Percentiles rank a stretch among this genome's conserved stretches.
phyloP scores from a whole-genome alignment of 2,113 vertebrate species.

The Pungitius pungitius region DNA sequence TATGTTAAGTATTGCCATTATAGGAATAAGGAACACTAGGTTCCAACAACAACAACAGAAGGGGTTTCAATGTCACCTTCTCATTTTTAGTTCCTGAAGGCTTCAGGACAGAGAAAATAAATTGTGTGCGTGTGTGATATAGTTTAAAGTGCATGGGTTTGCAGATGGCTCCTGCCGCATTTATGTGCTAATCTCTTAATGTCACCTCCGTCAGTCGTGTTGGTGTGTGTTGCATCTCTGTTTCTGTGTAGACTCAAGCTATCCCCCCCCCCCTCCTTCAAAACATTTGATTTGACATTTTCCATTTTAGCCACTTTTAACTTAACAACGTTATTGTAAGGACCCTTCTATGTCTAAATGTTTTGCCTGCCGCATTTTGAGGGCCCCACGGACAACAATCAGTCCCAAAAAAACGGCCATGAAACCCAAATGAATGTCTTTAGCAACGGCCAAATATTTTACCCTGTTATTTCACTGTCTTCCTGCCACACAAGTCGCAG shows the following conservation, averaged over 20 bases:
- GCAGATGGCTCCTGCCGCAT: slow-evolving; percentile 14
- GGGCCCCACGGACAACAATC: slow-evolving; percentile 23
- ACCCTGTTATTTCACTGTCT: not conserved
- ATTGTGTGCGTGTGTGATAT: too few relatives aligned
- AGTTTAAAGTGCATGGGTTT: slow-evolving; percentile 18
- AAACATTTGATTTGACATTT: slow-evolving; percentile 47
- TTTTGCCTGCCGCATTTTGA: slow-evolving; percentile 27
- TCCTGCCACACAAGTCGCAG: slow-evolving; percentile 3
- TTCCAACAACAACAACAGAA: too few relatives aligned
- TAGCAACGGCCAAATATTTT: not conserved
- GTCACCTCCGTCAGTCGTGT: slow-evolving; percentile 27
- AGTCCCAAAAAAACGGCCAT: slow-evolving; percentile 6
- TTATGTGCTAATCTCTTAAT: slow-evolving; percentile 23
- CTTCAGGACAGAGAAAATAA: too few relatives aligned
- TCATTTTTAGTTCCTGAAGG: too few relatives aligned
- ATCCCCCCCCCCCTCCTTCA: not conserved
- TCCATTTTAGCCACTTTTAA: slow-evolving; percentile 20
- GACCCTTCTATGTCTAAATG: slow-evolving; percentile 20
- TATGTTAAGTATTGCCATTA: not conserved
- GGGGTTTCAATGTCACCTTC: too few relatives aligned
- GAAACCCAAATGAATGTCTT: slow-evolving; percentile 14
- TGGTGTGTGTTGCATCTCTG: not conserved
- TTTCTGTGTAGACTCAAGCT: slow-evolving; percentile 5
- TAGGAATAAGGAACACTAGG: not conserved
- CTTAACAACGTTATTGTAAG: slow-evolving; percentile 3